Percentiles rank a stretch among this genome's conserved stretches.
Conservation (phyloP, 2,888 invertebrate species). For the Luperina testacea region DNA sequence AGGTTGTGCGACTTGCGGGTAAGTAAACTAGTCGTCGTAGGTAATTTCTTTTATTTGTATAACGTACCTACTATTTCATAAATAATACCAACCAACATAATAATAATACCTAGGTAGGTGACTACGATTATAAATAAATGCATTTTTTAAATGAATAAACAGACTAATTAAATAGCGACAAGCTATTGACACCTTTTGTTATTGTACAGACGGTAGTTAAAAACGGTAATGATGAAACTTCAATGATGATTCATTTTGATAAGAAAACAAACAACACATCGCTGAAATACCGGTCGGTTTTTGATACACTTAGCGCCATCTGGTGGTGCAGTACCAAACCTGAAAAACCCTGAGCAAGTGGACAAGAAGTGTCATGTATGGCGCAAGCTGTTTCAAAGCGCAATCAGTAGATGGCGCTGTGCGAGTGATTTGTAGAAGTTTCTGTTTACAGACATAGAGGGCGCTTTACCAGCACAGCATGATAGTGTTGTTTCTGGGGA, state of each 20-base stretch:
- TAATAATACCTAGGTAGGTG: not conserved
- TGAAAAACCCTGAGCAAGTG: not conserved
- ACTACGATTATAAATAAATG: not conserved
- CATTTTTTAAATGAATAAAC: constrained; percentile 5
- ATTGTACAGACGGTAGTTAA: constrained; percentile 27
- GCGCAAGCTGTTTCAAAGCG: not conserved
- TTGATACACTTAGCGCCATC: constrained; percentile 51
- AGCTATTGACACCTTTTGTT: constrained; percentile 35
- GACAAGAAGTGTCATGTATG: not conserved
- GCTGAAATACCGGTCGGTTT: not conserved
- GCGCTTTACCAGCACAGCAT: constrained; percentile 4
- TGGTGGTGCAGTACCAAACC: not conserved
- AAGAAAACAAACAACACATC: constrained; percentile 34
- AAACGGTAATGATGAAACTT: constrained; percentile 50
- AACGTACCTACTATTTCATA: not conserved
- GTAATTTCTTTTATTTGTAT: not conserved
- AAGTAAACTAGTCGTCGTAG: constrained; percentile 2
- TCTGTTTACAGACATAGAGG: constrained; percentile 25
- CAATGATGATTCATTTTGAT: constrained; percentile 36
- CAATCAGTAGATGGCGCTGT: constrained; percentile 55
- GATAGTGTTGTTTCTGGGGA: not conserved
- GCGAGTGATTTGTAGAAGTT: constrained; percentile 18
- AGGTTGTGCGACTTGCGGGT: not conserved
- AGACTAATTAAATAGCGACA: not conserved
- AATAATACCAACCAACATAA: not conserved